These are phyloP conservation scores for Clusia tigrina DNA, from an alignment of 2,888 invertebrate species.

Conservation along the genomic window DNA sequence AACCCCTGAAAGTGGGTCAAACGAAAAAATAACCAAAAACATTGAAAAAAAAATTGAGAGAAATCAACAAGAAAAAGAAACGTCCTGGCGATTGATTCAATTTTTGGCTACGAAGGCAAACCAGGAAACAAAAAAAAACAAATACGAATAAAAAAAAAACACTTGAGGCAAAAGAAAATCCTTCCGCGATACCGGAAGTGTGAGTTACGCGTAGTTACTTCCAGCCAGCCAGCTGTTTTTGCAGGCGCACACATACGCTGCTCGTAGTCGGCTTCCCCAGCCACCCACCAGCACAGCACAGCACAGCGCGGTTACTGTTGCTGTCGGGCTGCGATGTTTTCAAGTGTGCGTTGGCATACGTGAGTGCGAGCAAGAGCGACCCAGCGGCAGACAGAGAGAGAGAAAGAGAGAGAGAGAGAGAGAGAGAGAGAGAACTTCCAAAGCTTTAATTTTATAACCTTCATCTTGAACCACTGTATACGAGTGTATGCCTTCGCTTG, in stretches of 20 bases:
- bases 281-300: too few relatives aligned
- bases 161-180: neutral
- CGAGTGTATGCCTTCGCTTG: neutral
- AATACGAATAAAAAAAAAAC: neutral
- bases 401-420: neutral
- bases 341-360: too few relatives aligned
- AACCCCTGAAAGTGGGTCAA: too few relatives aligned
- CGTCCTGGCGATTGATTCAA: too few relatives aligned
- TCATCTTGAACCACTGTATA: neutral
- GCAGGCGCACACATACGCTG: neutral
- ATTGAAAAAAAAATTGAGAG: too few relatives aligned
- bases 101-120: neutral
- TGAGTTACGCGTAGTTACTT: neutral
- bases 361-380: too few relatives aligned
- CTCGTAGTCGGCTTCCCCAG: too few relatives aligned
- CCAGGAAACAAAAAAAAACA: neutral
- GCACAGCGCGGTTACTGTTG: too few relatives aligned
- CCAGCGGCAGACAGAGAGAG: too few relatives aligned
- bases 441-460: constrained; percentile 1
- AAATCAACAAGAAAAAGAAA: neutral
- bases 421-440: neutral
- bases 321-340: too few relatives aligned
- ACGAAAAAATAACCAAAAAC: too few relatives aligned
- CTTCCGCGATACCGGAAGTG: neutral
- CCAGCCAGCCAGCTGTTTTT: neutral